Evolutionary conservation across 2,113 vertebrate genomes (phyloP).

Genomic region (Puntigrus tetrazona): DNA sequence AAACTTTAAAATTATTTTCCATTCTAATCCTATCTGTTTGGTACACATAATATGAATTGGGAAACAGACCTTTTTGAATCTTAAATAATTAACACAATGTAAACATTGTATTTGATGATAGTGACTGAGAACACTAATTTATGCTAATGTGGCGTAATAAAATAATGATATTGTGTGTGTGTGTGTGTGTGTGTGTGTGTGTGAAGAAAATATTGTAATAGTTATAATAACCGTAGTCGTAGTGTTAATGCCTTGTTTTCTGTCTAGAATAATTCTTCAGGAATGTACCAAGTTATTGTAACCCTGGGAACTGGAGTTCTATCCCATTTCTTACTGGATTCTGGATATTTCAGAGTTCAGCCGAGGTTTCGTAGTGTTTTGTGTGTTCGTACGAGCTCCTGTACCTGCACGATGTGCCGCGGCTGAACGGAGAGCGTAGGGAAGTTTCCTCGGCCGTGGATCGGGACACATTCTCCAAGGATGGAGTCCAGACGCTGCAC

Average conservation of each 20-base stretch:
- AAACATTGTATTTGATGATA: background rate
- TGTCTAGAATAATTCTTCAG: background rate
- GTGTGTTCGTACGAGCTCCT: background rate
- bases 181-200: too few species aligned
- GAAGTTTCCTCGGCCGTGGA: slow-evolving; percentile 94
- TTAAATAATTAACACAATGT: too few species aligned
- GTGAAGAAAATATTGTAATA: too few species aligned
- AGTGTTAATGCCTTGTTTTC: too few species aligned
- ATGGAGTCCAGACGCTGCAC: slow-evolving; percentile 69
- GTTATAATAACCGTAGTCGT: too few species aligned
- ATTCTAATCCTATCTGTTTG: background rate
- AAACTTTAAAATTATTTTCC: background rate
- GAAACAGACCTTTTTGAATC: background rate
- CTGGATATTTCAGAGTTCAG: background rate
- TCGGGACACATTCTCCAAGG: slow-evolving; percentile 87
- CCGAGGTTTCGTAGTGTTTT: background rate
- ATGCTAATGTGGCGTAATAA: background rate
- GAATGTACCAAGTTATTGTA: background rate
- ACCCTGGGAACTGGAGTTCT: background rate
- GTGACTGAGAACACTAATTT: background rate
- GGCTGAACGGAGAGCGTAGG: slow-evolving; percentile 90
- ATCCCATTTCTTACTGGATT: background rate
- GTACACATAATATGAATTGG: background rate
- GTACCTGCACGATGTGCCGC: slow-evolving; percentile 71
- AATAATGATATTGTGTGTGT: background rate